Conservation (phyloP, 2,797 vertebrate genomes). For the Microhierax caerulescens region DNA sequence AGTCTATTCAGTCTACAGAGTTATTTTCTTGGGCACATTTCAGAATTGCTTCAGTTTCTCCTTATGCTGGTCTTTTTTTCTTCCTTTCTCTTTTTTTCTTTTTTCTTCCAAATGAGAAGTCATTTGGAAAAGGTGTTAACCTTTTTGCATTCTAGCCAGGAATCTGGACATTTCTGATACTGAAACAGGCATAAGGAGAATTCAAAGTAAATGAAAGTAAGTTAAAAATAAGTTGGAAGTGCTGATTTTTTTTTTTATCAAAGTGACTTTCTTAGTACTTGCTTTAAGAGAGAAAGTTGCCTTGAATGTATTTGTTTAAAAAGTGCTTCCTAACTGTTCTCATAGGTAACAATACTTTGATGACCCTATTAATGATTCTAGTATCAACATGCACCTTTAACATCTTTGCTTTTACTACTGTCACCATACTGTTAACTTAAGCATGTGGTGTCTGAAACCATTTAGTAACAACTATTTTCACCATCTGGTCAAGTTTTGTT, state of each 20-base stretch:
- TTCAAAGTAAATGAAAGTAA: neutral
- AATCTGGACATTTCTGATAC: neutral
- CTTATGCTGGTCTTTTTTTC: neutral
- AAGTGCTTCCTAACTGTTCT: neutral
- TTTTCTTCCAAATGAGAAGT: neutral
- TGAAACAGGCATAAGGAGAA: constrained; percentile 10
- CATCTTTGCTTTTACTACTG: neutral
- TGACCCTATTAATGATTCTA: neutral
- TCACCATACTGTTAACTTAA: neutral
- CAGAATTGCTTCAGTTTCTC: constrained; percentile 18
- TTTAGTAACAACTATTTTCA: neutral
- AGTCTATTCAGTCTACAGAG: neutral
- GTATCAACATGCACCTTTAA: neutral
- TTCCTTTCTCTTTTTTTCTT: neutral
- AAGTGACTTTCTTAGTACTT: neutral
- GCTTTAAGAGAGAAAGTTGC: neutral
- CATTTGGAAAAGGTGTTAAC: constrained; percentile 18
- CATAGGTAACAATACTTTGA: neutral
- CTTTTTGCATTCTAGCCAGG: constrained; percentile 13
- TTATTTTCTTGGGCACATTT: neutral
- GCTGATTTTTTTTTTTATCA: neutral
- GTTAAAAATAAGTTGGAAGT: neutral
- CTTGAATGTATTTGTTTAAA: neutral
- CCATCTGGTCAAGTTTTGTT: neutral
- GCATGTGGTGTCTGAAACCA: neutral